A percentile compares a stretch with the other conserved stretches of the same genome.
These are phyloP conservation scores for Strix aluco DNA, from an alignment of 2,113 vertebrate genomes.

Conservation along the genomic window DNA sequence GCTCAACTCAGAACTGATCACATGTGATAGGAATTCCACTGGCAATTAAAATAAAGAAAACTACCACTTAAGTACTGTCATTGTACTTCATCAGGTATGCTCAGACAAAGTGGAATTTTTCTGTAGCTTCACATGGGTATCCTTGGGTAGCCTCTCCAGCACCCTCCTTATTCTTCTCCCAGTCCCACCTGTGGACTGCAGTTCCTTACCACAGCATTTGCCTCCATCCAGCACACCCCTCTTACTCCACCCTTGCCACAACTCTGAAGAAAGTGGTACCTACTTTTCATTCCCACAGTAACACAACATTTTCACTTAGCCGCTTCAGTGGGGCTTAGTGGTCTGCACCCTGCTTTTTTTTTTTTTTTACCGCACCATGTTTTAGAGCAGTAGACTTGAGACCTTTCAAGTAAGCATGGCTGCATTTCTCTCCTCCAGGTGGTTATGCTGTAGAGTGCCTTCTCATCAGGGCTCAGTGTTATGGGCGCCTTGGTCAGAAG, in stretches of 20 bases:
- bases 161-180: background rate
- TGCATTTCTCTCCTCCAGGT: slow-evolving; percentile 68
- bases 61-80: background rate
- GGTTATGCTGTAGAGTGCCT: slow-evolving; percentile 82
- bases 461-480: slow-evolving; percentile 86
- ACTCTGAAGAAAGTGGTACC: background rate
- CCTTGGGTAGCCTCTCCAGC: background rate
- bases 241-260: background rate
- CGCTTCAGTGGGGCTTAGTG: accelerated
- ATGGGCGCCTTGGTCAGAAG: slow-evolving; percentile 84
- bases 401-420: background rate
- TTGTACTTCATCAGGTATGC: background rate
- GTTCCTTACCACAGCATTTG: background rate
- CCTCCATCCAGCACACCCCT: background rate
- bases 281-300: background rate
- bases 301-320: background rate
- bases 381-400: background rate
- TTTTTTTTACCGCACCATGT: background rate
- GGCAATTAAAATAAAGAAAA: background rate
- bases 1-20: background rate
- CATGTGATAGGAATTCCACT: background rate
- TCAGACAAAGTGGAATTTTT: background rate
- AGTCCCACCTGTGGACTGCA: background rate
- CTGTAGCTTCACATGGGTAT: background rate
- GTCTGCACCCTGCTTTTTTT: too few relatives aligned